Evolutionary conservation across 2,888 invertebrate genomes (phyloP).

Genomic region (Eupithecia inturbata): DNA sequence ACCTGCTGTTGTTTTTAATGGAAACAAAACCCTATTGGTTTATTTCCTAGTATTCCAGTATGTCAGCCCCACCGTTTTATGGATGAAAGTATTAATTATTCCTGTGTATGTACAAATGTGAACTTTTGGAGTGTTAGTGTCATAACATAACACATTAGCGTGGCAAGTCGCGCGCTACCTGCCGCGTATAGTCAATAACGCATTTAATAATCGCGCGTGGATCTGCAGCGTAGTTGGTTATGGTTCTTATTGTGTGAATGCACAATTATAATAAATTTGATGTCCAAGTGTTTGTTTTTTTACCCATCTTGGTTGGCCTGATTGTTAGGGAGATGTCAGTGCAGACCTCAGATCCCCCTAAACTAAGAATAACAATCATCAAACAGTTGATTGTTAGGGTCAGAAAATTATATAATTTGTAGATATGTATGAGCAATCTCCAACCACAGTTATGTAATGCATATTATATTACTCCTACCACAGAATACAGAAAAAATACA

Average conservation of each 20-base stretch:
- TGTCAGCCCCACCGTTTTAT: background rate
- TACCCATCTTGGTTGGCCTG: background rate
- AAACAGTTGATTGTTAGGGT: background rate
- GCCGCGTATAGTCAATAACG: too few relatives aligned
- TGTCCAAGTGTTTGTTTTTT: background rate
- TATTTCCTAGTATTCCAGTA: background rate
- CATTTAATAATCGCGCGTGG: too few relatives aligned
- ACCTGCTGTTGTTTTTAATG: background rate
- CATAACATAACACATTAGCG: too few relatives aligned
- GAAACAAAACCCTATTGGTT: background rate
- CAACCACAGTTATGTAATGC: background rate
- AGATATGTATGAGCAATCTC: background rate
- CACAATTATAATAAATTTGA: background rate
- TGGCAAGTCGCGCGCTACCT: too few relatives aligned
- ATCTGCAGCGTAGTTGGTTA: too few relatives aligned
- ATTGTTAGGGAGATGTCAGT: too few relatives aligned
- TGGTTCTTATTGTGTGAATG: background rate
- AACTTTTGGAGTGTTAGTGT: background rate
- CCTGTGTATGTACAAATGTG: background rate
- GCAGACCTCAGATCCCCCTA: too few relatives aligned
- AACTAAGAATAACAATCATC: too few relatives aligned
- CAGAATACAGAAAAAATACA: background rate
- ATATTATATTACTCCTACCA: background rate
- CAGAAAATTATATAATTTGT: background rate
- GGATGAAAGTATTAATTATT: background rate